Base-by-base conservation (phyloP, 2,113 vertebrate species). In the Ardeotis arabs region DNA sequence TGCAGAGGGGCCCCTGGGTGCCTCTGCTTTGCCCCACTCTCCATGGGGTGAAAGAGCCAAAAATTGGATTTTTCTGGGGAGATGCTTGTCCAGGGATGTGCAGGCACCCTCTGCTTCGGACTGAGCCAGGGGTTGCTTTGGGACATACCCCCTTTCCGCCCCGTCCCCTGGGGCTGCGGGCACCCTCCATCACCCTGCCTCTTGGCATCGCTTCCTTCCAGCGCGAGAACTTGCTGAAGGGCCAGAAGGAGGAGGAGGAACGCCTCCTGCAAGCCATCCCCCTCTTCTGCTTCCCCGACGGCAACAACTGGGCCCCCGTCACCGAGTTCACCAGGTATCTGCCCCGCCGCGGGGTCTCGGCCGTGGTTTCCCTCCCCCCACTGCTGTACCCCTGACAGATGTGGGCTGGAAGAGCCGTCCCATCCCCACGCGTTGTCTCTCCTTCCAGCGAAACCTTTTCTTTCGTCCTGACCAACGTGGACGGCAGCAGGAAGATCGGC, bases 261-360 rank as follows among this genome's bases (percentile, higher is more conserved):
- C 98, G 99, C 92, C 98, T 98, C 6, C 95, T 99, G 2, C 98
- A 98, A 55, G 99, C 99, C 25, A 99, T 99, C 84, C 99, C 99
- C 6, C 98, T 99, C 52, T 99, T 99, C 93, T 99, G 99, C 97
- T 99, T 99, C 93, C 99, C 99, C 0, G 99, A 99, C 0, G 99
- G 99, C 55, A 99, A 99, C 66, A 98, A 97, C 97, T 99, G 99
- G 99, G 98, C 96, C 6, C 98, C 99, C 0, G 47, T 99, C 80
- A 98, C 98, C 0, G 98, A 99, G 63, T 99, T 99, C 92, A 97
- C 97, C 97, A 99, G 99, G 99, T 99, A 96, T 58, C 92, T 64
- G 41, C 28, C 64, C 53, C 5, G 0, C 31, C 3, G 24, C 0
- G 1, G 21, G 45, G 9, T 17, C 83, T 88, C 7, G 2, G 37